phyloP scores from a whole-genome alignment of 2,113 vertebrate genomes.

The Tupaia tana region DNA sequence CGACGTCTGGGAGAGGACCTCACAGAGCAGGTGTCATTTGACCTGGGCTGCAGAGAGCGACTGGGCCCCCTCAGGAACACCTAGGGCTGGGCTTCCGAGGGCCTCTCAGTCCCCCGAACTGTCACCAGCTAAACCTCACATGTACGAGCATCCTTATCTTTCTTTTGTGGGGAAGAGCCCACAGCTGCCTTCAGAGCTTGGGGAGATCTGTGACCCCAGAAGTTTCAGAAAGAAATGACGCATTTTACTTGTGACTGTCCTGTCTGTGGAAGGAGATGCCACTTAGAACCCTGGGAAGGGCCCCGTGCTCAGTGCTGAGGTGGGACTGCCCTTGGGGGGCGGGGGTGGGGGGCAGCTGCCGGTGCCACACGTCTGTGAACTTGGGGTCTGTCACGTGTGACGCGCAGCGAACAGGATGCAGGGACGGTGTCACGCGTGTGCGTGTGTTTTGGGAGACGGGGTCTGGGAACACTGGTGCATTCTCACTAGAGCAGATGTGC shows the following conservation, averaged over 20 bases:
- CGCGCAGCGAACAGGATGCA: not conserved
- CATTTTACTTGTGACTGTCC: not conserved
- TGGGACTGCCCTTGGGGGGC: not conserved
- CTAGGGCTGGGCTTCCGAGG: not conserved
- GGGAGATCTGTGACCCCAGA: not conserved
- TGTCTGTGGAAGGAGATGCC: not conserved
- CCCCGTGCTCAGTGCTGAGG: not conserved
- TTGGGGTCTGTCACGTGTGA: not conserved
- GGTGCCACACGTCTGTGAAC: not conserved
- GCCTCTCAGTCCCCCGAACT: not conserved
- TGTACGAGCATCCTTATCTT: too few species aligned
- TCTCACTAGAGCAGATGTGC: not conserved
- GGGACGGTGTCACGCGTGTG: not conserved
- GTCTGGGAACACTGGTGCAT: not conserved
- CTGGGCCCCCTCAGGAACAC: not conserved
- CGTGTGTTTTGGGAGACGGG: not conserved
- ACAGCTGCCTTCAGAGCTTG: not conserved
- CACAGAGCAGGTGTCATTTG: not conserved
- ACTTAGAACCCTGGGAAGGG: not conserved
- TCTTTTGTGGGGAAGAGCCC: not conserved
- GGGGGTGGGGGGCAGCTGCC: not conserved
- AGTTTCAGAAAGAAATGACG: not conserved
- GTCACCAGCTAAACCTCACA: fast-evolving
- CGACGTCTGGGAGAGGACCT: not conserved
- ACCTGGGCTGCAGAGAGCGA: not conserved